A percentile compares a stretch with the other conserved stretches of the same genome.
Evolutionary conservation across 2,113 vertebrate species (phyloP).

Genomic region (Larimichthys polyactis): DNA sequence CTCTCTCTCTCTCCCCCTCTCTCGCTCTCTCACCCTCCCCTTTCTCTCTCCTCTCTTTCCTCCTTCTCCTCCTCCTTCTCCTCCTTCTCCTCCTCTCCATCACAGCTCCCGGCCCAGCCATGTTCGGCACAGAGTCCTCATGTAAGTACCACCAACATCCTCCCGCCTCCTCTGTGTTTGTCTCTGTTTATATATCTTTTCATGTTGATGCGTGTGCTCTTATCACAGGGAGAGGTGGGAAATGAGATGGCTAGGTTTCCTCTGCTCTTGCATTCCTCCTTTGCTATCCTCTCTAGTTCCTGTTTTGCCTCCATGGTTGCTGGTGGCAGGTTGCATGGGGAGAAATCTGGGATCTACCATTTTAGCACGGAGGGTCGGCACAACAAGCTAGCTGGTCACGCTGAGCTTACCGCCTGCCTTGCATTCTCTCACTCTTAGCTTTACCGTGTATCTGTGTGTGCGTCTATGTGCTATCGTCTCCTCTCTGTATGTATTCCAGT

Average conservation of each 20-base stretch:
- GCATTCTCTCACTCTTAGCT: slow-evolving; percentile 39
- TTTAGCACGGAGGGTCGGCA: slow-evolving; percentile 71
- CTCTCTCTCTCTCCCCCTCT: slow-evolving; percentile 24
- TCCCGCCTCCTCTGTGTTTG: slow-evolving; percentile 49
- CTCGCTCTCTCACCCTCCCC: slow-evolving; percentile 27
- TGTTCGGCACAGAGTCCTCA: slow-evolving; percentile 99
- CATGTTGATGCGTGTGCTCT: slow-evolving; percentile 1
- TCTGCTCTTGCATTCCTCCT: slow-evolving; percentile 56
- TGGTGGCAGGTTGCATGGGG: slow-evolving; percentile 69
- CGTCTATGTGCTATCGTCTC: not conserved
- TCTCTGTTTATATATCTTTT: slow-evolving; percentile 29
- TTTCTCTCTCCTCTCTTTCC: slow-evolving; percentile 62
- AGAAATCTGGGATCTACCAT: slow-evolving; percentile 78
- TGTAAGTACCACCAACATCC: slow-evolving; percentile 91
- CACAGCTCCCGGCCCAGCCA: slow-evolving; percentile 94
- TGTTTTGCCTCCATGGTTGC: slow-evolving; percentile 75
- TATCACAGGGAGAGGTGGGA: slow-evolving; percentile 4
- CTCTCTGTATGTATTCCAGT: slow-evolving; percentile 13
- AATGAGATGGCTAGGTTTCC: slow-evolving; percentile 36
- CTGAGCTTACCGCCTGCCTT: slow-evolving; percentile 44
- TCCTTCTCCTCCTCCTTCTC: slow-evolving; percentile 66
- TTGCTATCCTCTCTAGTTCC: slow-evolving; percentile 49
- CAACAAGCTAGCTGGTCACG: slow-evolving; percentile 62
- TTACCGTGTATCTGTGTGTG: slow-evolving; percentile 15
- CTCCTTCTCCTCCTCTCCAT: slow-evolving; percentile 80